Evolutionary conservation across 2,113 vertebrate species (phyloP).

Genomic region (Oryzias curvinotus): DNA sequence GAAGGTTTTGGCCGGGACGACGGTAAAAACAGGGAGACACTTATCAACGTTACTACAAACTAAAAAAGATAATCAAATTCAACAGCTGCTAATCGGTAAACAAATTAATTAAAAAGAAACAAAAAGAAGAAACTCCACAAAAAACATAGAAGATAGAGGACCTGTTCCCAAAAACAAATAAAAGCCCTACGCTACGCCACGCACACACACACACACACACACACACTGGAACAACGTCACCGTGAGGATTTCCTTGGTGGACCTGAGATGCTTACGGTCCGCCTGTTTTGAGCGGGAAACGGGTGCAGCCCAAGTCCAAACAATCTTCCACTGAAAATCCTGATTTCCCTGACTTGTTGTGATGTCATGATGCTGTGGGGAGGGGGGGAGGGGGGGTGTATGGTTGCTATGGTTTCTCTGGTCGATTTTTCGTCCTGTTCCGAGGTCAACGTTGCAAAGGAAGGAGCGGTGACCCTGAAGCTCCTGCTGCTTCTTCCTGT

Average conservation of each 20-base stretch:
- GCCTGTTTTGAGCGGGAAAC: not conserved
- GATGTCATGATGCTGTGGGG: slow-evolving; percentile 21
- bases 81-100: too few species aligned
- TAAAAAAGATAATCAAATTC: too few species aligned
- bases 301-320: slow-evolving; percentile 10
- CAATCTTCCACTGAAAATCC: not conserved
- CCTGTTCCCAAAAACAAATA: slow-evolving; percentile 1
- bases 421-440: too few species aligned
- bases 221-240: slow-evolving; percentile 14
- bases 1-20: too few species aligned
- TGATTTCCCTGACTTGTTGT: slow-evolving; percentile 11
- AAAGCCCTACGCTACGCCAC: slow-evolving; percentile 25
- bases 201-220: slow-evolving; percentile 10
- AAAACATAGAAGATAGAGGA: slow-evolving; percentile 4
- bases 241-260: slow-evolving; percentile 2
- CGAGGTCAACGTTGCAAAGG: too few species aligned
- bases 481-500: too few species aligned
- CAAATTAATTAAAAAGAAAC: not conserved
- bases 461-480: too few species aligned
- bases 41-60: too few species aligned
- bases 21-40: too few species aligned
- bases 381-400: slow-evolving; percentile 13
- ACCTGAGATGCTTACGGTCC: slow-evolving; percentile 26
- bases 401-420: slow-evolving; percentile 4
- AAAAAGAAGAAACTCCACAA: slow-evolving; percentile 16